Percentiles rank a stretch among this genome's conserved stretches.
Conservation (phyloP, 1,140 invertebrate genomes). For the Acromyrmex echinatior region DNA sequence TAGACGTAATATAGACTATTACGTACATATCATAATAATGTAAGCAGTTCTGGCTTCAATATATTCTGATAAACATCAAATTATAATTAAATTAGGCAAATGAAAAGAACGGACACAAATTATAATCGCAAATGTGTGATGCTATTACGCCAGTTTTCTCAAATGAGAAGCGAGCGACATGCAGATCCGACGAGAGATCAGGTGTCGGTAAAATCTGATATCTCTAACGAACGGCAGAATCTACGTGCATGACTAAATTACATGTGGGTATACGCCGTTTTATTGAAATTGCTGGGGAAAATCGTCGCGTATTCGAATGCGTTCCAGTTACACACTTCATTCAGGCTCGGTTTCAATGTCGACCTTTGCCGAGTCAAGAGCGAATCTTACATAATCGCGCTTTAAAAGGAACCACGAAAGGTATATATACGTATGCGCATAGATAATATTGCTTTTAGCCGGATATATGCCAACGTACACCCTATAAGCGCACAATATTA, state of each 20-base stretch:
- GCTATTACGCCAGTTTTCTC: background rate
- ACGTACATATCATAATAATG: background rate
- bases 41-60: background rate
- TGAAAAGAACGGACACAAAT: background rate
- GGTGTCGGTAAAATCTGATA: conserved; percentile 32
- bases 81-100: background rate
- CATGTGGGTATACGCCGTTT: conserved; percentile 53
- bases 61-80: background rate
- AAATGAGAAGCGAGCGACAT: conserved; percentile 16
- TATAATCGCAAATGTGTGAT: background rate
- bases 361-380: conserved; percentile 68
- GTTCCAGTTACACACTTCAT: conserved; percentile 45
- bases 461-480: background rate
- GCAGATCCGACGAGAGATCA: conserved; percentile 8
- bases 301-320: conserved; percentile 71
- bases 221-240: conserved; percentile 5
- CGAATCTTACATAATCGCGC: conserved; percentile 52
- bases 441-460: conserved; percentile 11
- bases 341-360: conserved; percentile 70
- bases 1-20: background rate
- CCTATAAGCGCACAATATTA: too few species aligned
- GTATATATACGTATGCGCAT: background rate
- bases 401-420: conserved; percentile 60
- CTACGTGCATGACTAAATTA: conserved; percentile 15
- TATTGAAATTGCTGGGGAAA: conserved; percentile 65